Conservation (phyloP, 1,140 invertebrate genomes). For the Saccostrea glomerata region DNA sequence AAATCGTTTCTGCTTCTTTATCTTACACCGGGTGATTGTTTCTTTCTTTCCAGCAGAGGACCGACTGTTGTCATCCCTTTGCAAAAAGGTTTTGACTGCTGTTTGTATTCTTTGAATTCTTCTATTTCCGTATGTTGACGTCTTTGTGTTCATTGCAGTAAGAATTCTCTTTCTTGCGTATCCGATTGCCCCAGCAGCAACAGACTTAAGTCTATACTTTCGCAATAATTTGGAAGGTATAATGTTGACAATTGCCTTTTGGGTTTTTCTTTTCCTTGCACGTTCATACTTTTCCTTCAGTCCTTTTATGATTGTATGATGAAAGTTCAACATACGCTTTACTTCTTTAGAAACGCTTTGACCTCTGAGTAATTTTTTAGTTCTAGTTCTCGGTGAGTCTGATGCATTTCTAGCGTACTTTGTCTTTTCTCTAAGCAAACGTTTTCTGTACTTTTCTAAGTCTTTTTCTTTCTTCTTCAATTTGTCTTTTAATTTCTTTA, state of each 20-base stretch:
- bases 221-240: slow-evolving; percentile 21
- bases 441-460: slow-evolving; percentile 40
- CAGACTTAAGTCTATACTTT: slow-evolving; percentile 22
- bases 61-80: slow-evolving; percentile 41
- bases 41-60: slow-evolving; percentile 43
- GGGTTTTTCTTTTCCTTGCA: background rate
- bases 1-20: slow-evolving; percentile 48
- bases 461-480: slow-evolving; percentile 9
- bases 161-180: slow-evolving; percentile 34
- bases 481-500: slow-evolving; percentile 25
- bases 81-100: slow-evolving; percentile 31
- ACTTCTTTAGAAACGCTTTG: slow-evolving; percentile 18
- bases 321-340: background rate
- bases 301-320: slow-evolving; percentile 32
- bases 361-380: background rate
- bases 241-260: slow-evolving; percentile 2
- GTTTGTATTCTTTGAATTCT: background rate
- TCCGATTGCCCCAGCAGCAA: background rate
- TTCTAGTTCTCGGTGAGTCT: slow-evolving; percentile 17
- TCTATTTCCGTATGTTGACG: background rate
- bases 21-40: slow-evolving; percentile 50
- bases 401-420: slow-evolving; percentile 18
- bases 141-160: slow-evolving; percentile 28
- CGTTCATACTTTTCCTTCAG: slow-evolving; percentile 22
- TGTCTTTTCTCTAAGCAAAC: slow-evolving; percentile 22